Base-by-base conservation (phyloP, 2,888 invertebrate genomes). In the Diloba caeruleocephala region DNA sequence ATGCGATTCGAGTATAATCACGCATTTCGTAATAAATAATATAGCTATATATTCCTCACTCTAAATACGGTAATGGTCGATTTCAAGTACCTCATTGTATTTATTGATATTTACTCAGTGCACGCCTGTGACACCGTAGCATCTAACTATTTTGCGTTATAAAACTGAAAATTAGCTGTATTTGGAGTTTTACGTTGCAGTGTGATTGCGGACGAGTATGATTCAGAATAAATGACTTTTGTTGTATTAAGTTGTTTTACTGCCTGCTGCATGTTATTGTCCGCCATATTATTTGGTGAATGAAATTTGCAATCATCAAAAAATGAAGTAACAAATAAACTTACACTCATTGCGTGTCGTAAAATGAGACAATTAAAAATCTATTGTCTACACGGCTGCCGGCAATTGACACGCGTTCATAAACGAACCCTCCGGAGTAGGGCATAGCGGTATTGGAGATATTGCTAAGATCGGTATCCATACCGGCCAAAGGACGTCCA, bases 221-320 rank as follows among this genome's bases (percentile, higher is more conserved):
- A 62, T 71, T 62, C 65, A 48, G 66, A 77, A 72, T 77, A 76
- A 76, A 77, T 66, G 58, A 61, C 63, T 71, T 72, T 69, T 76
- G 74, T 70, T 70, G 61, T 64, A 70, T 43, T 39, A 15, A 21
- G 36, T 51, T 51, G 56, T 60, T 49, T 61, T 54, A 46, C 12
- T 62, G 9, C 9, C 7, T 2, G 12, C 2, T n/a, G 25, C 9
- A 6, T 8, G 7, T 9, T 8, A 6, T 2, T 1, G 7, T 1
- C 3, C n/a, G 3, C 10, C 1, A n/a, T n/a, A 10, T 2, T 28
- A 28, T 28, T n/a, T n/a, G n/a, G n/a, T n/a, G n/a, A n/a, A n/a
- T n/a, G n/a, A n/a, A n/a, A n/a, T n/a, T n/a, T n/a, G n/a, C n/a
- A n/a, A n/a, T n/a, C n/a, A n/a, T n/a, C n/a, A n/a, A n/a, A n/a